Evolutionary conservation across 2,113 vertebrate genomes (phyloP), one percentile per base, ranked within the genome.

Genomic region (Sinocyclocheilus anophthalmus): DNA sequence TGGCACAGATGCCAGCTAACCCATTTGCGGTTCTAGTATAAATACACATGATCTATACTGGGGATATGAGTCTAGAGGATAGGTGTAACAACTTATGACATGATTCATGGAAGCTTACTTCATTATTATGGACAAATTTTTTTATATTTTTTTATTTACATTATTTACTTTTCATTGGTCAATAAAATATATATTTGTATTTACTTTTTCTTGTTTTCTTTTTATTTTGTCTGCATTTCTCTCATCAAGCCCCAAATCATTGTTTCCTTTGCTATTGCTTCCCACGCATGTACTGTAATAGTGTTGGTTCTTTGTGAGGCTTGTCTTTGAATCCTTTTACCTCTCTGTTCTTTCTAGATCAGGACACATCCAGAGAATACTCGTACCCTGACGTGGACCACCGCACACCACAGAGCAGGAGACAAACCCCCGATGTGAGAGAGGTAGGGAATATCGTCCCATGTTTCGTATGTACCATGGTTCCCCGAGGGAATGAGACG

Each of bases 351-450:
- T 87, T 90, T 93, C 90, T 89, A 94, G 96, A 96, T 91, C 94
- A 90, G 12, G 96, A 96, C 63, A 91, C 93, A 88, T 94, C 93
- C 85, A 93, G 95, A 93, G 95, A 92, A 85, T 96, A 95, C 94
- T 85, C 81, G 2, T 90, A 91, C 94, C 92, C 93, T 89, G 96
- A 96, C 85, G 33, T 94, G 89, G 95, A 94, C 73, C 92, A 90
- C 88, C 92, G 92, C 72, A 77, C 90, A 84, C 88, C 95, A 83
- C 92, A 93, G 85, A 95, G 95, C 83, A 95, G 93, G 92, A 96
- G 93, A 94, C 95, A 92, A 91, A 92, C 91, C 85, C 89, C 94
- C 83, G 95, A 96, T 39, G 30, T 86, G 48, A 96, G 91, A 95
- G 96, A 97, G 95, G 96, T 96, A 84, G 81, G 42, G 20, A 76